Percentiles rank a stretch among this genome's conserved stretches.
phyloP scores from a whole-genome alignment of 2,888 invertebrate species.

The Pristionchus mayeri region DNA sequence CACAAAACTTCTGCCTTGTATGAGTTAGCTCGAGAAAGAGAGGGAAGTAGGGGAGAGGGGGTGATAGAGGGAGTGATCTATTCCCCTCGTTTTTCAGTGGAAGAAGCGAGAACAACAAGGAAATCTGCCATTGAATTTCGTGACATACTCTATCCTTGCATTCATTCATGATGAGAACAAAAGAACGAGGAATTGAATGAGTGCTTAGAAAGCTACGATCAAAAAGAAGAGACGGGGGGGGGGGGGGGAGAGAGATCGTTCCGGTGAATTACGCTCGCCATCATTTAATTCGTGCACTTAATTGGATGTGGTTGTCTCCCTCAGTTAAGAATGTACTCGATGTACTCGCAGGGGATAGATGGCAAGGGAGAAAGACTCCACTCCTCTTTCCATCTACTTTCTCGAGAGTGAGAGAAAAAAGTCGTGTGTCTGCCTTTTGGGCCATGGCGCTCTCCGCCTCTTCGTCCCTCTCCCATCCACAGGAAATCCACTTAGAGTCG shows the following conservation, averaged over 20 bases:
- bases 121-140: slow-evolving; percentile 13
- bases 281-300: slow-evolving; percentile 7
- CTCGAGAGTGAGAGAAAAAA: background rate
- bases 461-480: background rate
- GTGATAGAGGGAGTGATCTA: slow-evolving; percentile 3
- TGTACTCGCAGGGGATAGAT: slow-evolving; percentile 8
- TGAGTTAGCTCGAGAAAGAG: slow-evolving; percentile 3
- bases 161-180: slow-evolving; percentile 29
- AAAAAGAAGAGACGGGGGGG: background rate
- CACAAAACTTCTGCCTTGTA: slow-evolving; percentile 8
- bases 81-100: background rate
- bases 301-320: background rate
- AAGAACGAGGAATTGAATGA: slow-evolving; percentile 13
- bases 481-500: slow-evolving; percentile 19
- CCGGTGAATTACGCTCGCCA: background rate
- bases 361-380: background rate
- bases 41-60: background rate
- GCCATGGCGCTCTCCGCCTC: background rate
- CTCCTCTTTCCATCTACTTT: background rate
- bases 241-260: background rate
- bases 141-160: background rate
- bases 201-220: background rate
- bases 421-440: background rate
- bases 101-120: background rate
- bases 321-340: background rate